Evolutionary conservation across 2,113 vertebrate genomes (phyloP), one percentile per base, ranked within the genome.

Genomic region (Lepidiolamprologus cunningtoni): DNA sequence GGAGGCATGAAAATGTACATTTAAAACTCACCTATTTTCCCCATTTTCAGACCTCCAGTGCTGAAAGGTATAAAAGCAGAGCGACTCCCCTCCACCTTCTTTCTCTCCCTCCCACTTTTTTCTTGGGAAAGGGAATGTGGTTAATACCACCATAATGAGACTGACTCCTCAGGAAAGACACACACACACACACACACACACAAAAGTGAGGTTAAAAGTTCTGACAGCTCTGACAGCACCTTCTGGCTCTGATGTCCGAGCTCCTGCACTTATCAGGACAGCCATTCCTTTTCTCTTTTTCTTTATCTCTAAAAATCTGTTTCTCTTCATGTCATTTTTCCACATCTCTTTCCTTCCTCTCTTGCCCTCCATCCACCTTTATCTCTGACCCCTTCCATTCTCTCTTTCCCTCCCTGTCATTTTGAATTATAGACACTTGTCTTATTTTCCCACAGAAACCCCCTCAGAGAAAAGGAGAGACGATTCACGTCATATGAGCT

Each of bases 81-180:
- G 19, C 17, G 35, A 66, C 26, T 58, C 9, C 57, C 33, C 78
- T 80, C 31, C 28, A 37, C 61, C 37, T 54, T 76, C 35, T 63
- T 63, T 17, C 50, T 19, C 21, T 37, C 9, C 28, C 57, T 28
- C 11, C 47, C 52, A n/a, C 17, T 40, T 37, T 63, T 85, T 66
- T 63, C 79, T 73, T 52, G 28, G 85, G 73, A 91, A 83, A 17
- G n/a, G 54, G 80, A 93, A 91, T 92, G 79, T 86, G 85, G 66
- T 81, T 92, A 90, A 93, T 92, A 85, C 80, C 87, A 31, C 40
- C 2, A 4, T 93, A 93, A 91, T 91, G 88, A 93, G 89, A 33
- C 85, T 37, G 80, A 79, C 66, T 87, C 79, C 89, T 78, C 52
- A 63, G 35, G 66, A 87, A 85, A 81, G 26, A 26, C 13, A 61